phyloP scores from a whole-genome alignment of 1,140 invertebrate genomes.

The Maniola jurtina region DNA sequence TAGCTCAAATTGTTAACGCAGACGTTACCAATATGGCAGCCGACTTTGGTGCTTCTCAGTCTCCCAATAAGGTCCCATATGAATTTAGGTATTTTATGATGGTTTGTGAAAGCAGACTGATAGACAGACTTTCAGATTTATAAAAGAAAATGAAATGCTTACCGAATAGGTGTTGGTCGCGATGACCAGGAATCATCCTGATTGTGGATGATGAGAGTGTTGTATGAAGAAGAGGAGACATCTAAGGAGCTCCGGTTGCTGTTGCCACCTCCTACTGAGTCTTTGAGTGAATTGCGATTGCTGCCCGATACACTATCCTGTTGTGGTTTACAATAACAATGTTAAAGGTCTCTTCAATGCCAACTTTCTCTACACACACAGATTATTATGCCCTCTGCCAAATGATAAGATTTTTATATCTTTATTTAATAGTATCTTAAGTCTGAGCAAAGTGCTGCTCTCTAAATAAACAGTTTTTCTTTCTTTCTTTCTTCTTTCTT shows the following conservation, averaged over 20 bases:
- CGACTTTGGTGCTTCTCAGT: too few relatives aligned
- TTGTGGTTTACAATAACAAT: background rate
- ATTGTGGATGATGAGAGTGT: constrained; percentile 89
- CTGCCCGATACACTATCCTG: constrained; percentile 78
- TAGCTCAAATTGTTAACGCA: too few relatives aligned
- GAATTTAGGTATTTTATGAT: too few relatives aligned
- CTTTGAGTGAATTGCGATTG: constrained; percentile 85
- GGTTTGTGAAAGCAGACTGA: background rate
- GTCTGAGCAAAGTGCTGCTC: too few relatives aligned
- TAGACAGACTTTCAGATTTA: too few relatives aligned
- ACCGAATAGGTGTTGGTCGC: constrained; percentile 69
- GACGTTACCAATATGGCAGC: too few relatives aligned
- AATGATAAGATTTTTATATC: too few relatives aligned
- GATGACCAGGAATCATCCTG: constrained; percentile 83
- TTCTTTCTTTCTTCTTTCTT: too few relatives aligned
- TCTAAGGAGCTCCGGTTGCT: constrained; percentile 87
- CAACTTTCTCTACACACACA: background rate
- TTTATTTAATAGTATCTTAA: too few relatives aligned
- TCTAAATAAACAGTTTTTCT: too few relatives aligned
- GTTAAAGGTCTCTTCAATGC: background rate
- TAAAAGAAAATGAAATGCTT: constrained; percentile 11
- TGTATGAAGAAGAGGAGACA: constrained; percentile 88
- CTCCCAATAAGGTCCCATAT: too few relatives aligned
- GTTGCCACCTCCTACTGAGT: constrained; percentile 83
- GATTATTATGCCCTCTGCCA: too few relatives aligned